A percentile compares a stretch with the other conserved stretches of the same genome.
These are phyloP conservation scores for Cerastis leucographa DNA, from an alignment of 2,888 invertebrate species.

Conservation along the genomic window DNA sequence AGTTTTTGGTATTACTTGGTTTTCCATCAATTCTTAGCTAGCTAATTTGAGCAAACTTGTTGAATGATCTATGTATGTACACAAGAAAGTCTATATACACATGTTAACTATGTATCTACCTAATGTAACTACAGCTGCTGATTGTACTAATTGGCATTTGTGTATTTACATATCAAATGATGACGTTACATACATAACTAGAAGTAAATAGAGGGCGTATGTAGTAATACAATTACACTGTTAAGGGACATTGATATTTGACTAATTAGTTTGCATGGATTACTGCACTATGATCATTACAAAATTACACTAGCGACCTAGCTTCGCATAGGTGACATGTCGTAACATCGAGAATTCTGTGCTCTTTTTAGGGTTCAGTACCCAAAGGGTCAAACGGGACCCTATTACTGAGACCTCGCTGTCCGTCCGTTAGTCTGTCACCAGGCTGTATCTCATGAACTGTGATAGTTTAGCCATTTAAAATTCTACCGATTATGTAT, in stretches of 20 bases:
- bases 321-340: not conserved
- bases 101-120: slow-evolving; percentile 17
- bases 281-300: not conserved
- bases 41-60: slow-evolving; percentile 10
- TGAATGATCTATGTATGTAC: slow-evolving; percentile 8
- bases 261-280: slow-evolving; percentile 5
- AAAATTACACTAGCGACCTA: not conserved
- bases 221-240: not conserved
- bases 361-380: no score
- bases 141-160: slow-evolving; percentile 57
- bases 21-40: not conserved
- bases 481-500: no score
- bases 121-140: slow-evolving; percentile 29
- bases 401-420: no score
- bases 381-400: no score
- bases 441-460: no score
- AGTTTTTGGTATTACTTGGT: not conserved
- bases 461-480: no score
- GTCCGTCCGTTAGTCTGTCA: no score
- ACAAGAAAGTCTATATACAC: not conserved
- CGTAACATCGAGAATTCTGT: not conserved
- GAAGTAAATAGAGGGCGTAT: slow-evolving; percentile 6
- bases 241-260: slow-evolving; percentile 20
- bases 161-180: slow-evolving; percentile 62
- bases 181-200: not conserved